A percentile compares a stretch with the other conserved stretches of the same genome.
Evolutionary conservation across 1,140 invertebrate species (phyloP).

Genomic region (Caenorhabditis inopinata): DNA sequence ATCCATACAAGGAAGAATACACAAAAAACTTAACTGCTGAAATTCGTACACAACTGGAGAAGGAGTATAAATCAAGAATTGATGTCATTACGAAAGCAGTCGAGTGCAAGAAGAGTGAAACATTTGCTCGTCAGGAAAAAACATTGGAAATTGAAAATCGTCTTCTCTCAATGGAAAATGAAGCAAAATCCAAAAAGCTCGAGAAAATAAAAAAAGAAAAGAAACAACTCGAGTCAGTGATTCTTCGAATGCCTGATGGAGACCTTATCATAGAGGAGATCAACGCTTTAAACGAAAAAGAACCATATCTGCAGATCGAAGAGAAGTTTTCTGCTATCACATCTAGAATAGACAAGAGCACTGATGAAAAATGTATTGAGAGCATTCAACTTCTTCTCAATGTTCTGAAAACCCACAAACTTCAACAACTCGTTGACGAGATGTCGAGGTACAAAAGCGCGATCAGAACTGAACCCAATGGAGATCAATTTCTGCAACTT

Average conservation of each 20-base stretch:
- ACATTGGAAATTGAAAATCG: not conserved
- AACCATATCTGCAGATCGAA: not conserved
- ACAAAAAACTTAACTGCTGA: not conserved
- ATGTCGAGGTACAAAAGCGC: not conserved
- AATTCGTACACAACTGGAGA: not conserved
- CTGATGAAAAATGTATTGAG: not conserved
- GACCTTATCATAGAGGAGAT: not conserved
- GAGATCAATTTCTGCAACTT: not conserved
- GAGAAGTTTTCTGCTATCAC: not conserved
- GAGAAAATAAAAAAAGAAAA: not conserved
- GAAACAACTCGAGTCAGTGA: not conserved
- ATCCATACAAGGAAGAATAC: not conserved
- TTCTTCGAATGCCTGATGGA: not conserved
- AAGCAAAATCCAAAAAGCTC: not conserved
- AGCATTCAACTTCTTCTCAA: not conserved
- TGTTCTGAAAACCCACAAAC: not conserved
- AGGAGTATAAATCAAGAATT: not conserved
- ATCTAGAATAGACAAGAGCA: not conserved
- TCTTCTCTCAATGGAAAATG: not conserved
- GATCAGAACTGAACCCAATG: not conserved
- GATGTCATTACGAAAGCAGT: conserved; percentile 11
- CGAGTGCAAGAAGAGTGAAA: conserved; percentile 8
- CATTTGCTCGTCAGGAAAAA: conserved; percentile 9
- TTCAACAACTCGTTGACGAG: not conserved
- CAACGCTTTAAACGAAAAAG: not conserved